A percentile compares a stretch with the other conserved stretches of the same genome.
phyloP scores from a whole-genome alignment of 2,888 invertebrate genomes.

The Drosophila histrio region DNA sequence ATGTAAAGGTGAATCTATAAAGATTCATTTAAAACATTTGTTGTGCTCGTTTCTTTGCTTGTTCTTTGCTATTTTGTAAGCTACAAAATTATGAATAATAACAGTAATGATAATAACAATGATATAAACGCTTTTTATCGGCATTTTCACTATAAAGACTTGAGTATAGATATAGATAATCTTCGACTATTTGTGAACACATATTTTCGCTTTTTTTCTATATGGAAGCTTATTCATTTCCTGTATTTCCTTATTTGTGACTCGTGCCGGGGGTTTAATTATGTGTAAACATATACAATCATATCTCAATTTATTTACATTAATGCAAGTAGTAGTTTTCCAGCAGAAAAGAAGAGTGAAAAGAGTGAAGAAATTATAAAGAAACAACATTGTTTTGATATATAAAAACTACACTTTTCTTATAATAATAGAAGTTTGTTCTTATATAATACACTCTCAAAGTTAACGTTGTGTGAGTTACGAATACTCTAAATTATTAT shows the following conservation, averaged over 20 bases:
- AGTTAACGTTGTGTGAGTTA: no score
- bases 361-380: no score
- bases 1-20: slow-evolving; percentile 41
- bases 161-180: not conserved
- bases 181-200: not conserved
- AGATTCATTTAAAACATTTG: slow-evolving; percentile 30
- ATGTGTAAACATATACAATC: slow-evolving; percentile 44
- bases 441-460: no score
- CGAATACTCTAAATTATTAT: no score
- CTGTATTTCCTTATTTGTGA: slow-evolving; percentile 65
- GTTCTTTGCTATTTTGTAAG: slow-evolving; percentile 21
- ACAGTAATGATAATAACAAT: slow-evolving; percentile 59
- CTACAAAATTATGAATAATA: slow-evolving; percentile 42
- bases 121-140: slow-evolving; percentile 63
- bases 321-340: no score
- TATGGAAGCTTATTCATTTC: slow-evolving; percentile 46
- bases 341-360: no score
- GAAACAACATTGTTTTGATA: no score
- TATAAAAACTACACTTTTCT: no score
- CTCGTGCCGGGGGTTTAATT: slow-evolving; percentile 54
- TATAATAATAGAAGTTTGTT: no score
- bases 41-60: slow-evolving; percentile 12
- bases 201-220: slow-evolving; percentile 6
- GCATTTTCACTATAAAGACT: not conserved
- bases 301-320: slow-evolving; percentile 8